Evolutionary conservation across 2,113 vertebrate species (phyloP), one percentile per base, ranked within the genome.

Genomic region (Psophia crepitans): DNA sequence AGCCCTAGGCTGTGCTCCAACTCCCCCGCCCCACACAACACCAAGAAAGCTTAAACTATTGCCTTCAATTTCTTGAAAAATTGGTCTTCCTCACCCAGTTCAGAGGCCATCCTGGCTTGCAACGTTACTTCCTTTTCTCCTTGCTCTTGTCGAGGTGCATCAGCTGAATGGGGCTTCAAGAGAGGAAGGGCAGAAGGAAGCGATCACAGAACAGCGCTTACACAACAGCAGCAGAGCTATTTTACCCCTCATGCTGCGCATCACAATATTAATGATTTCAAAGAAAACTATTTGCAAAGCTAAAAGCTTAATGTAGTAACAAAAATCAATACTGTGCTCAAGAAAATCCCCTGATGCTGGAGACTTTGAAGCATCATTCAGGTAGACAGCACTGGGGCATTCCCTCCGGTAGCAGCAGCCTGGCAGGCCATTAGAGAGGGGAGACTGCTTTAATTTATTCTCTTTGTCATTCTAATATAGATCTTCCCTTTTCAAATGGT

Each of bases 281-380:
- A 75, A 91, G 43, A 84, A 95, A 89, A 54, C 43, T 73, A 81
- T 80, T 80, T 90, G 76, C 89, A 93, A 85, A 93, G 78, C 83
- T 95, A 93, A 94, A 91, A 96, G 93, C 84, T 91, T 97, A 91
- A 97, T 90, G 90, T 35, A 81, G 77, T 51, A 95, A 68, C 57
- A 95, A 81, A 96, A 97, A 96, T 97, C 97, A 95, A 97, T 97
- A 90, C 30, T 8, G 32, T 39, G 60, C 89, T 95, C 83, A 61
- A 79, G 80, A 92, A 87, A 86, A 74, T 43, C 33, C 79, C 75
- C 53, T 49, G 44, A 27, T 79, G 74, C 53, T 37, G 41, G 41
- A 80, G 90, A 58, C 46, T 84, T 87, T 73, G 64, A 93, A 95
- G 65, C 82, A 90, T 68, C 84, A 23, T 57, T 93, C 91, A 87